Conservation (phyloP, 1,140 invertebrate species). For the Trinorchestia longiramus region DNA sequence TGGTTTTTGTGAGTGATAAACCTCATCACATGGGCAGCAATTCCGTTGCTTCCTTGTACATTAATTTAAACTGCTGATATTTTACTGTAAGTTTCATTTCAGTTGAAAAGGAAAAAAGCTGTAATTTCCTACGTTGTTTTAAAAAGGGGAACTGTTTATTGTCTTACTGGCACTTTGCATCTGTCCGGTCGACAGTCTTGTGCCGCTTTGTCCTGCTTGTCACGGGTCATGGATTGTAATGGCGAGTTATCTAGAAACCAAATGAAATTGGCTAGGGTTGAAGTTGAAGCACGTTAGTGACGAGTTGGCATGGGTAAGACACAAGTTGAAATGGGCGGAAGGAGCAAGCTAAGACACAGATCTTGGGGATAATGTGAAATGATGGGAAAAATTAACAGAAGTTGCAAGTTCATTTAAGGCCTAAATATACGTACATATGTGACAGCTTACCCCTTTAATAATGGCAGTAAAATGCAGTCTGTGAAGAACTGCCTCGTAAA, state of each 20-base stretch:
- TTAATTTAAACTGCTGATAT: background rate
- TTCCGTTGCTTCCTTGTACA: background rate
- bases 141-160: background rate
- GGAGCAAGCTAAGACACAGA: no score
- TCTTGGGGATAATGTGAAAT: no score
- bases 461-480: no score
- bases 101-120: background rate
- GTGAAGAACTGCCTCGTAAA: no score
- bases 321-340: no score
- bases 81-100: background rate
- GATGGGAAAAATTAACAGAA: no score
- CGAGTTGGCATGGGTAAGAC: background rate
- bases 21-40: background rate
- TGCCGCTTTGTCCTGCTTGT: background rate
- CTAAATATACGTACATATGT: no score
- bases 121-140: no score
- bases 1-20: background rate
- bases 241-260: background rate
- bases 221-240: background rate
- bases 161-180: background rate
- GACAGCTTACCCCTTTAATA: no score
- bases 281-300: background rate
- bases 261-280: background rate
- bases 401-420: no score
- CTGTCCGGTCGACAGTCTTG: background rate